Base-by-base conservation (phyloP, 2,113 vertebrate species). In the Thomomys bottae region DNA sequence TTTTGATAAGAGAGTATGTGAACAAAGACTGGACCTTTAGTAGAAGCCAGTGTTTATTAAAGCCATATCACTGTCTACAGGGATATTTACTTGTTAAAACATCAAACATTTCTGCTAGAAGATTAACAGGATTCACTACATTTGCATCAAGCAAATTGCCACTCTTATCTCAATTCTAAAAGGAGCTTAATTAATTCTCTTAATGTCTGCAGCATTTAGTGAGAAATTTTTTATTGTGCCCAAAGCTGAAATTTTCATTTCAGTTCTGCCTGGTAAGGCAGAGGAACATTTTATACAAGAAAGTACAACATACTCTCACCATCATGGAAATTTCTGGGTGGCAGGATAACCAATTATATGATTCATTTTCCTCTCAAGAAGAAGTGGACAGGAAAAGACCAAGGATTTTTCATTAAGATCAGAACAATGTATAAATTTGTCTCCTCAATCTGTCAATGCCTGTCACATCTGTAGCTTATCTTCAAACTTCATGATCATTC, bases 101-200 rank as follows among this genome's bases (percentile, higher is more conserved):
- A 97, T 96, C 97, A 98, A 98, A 97, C 95, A 96, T 90, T 88
- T 97, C 77, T 83, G 88, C 93, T 91, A 78, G 90, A 95, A 97
- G 97, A 97, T 97, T 97, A 98, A 96, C 79, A 0, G 17, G 94
- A 97, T 97, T 96, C 90, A 90, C 77, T 77, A n/a, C 36, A 97
- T 97, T 96, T 97, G 96, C 96, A 97, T 96, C 94, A 97, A 97
- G 79, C 40, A 90, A 87, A 94, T 18, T 63, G 79, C 75, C 87
- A 92, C 42, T 94, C 92, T 97, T 97, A 97, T 97, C 97, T 97
- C 45, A 8, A 66, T 92, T 96, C 77, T 96, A 95, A 97, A 97
- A 94, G 94, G 72, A 96, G 95, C 93, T 97, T 94, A 97, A 96
- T 97, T 94, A 97, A 96, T 81, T 97, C 91, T 94, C 64, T 96